phyloP scores from a whole-genome alignment of 2,888 invertebrate genomes.

The Nezara viridula region DNA sequence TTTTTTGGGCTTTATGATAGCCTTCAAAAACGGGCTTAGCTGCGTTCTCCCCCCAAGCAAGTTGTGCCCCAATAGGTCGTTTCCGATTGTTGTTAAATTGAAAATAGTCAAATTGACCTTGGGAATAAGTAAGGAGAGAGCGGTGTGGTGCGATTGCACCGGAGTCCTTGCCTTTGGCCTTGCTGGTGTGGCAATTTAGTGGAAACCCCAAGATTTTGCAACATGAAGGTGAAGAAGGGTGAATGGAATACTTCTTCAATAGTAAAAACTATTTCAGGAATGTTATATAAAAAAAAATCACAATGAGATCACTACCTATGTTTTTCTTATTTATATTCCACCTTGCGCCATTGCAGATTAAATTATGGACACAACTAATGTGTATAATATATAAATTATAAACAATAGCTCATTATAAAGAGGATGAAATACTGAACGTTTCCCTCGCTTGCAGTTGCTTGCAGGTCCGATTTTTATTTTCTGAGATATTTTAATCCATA shows the following conservation, averaged over 20 bases:
- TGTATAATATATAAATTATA: no score
- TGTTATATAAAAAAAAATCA: no score
- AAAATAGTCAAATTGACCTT: constrained; percentile 30
- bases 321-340: no score
- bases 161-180: background rate
- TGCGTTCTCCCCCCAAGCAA: background rate
- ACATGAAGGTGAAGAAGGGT: background rate
- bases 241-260: background rate
- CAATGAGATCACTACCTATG: no score
- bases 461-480: no score
- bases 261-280: no score
- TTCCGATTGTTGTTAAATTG: constrained; percentile 22
- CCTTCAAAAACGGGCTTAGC: background rate
- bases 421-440: no score
- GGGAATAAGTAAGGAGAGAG: constrained; percentile 9
- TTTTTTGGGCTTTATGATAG: background rate
- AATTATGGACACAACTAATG: no score
- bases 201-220: background rate
- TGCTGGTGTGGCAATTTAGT: background rate
- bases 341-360: no score
- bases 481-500: no score
- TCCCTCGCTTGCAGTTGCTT: no score
- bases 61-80: background rate
- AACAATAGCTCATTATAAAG: no score
- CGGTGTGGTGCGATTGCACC: constrained; percentile 8